These are phyloP conservation scores for Gadus macrocephalus DNA, from an alignment of 2,113 vertebrate genomes.

Conservation along the genomic window DNA sequence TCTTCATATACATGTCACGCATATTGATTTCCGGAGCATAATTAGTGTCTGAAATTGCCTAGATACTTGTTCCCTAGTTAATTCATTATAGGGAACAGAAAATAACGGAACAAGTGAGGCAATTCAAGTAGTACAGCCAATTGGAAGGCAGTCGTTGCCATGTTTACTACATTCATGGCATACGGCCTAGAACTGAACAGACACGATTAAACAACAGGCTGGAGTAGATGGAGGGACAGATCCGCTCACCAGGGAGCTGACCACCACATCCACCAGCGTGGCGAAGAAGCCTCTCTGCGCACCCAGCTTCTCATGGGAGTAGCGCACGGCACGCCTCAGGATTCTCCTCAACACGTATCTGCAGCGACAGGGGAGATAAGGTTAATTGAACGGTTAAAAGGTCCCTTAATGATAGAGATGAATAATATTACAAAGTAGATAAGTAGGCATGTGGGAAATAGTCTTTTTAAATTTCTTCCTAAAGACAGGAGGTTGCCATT, in stretches of 20 bases:
- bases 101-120: too few species aligned
- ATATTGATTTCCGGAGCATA: too few species aligned
- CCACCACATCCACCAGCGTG: conserved; percentile 91
- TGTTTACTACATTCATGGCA: background rate
- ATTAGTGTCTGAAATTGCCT: too few species aligned
- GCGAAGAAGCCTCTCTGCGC: conserved; percentile 93
- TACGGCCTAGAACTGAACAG: background rate
- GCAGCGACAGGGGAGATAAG: background rate
- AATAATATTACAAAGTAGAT: background rate
- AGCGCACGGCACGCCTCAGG: conserved; percentile 91
- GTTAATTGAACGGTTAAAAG: background rate
- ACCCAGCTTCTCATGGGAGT: conserved; percentile 92
- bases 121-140: too few species aligned
- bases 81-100: too few species aligned
- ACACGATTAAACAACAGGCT: background rate
- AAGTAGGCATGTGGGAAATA: too few species aligned
- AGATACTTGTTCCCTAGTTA: too few species aligned
- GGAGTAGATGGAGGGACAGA: background rate
- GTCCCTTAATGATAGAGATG: background rate
- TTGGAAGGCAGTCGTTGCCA: too few species aligned
- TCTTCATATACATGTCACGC: too few species aligned
- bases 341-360: conserved; percentile 96
- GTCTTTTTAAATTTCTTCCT: too few species aligned
- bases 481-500: too few species aligned
- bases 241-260: conserved; percentile 83